Conservation (phyloP, 2,888 invertebrate species). For the Tribolium freemani region DNA sequence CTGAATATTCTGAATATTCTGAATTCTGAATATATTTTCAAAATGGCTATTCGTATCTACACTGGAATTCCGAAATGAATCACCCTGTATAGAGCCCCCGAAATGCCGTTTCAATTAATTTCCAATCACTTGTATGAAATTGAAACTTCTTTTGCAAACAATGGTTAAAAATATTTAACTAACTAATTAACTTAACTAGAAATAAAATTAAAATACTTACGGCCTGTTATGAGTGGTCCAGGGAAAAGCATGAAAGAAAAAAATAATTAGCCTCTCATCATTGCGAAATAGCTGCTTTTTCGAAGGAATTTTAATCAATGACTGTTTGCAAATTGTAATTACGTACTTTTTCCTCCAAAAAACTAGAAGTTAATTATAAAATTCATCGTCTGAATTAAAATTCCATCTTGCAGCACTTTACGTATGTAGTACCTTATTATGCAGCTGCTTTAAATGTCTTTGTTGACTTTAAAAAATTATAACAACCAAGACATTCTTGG, state of each 20-base stretch:
- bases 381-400: background rate
- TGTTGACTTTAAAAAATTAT: background rate
- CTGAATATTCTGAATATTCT: no score
- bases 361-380: background rate
- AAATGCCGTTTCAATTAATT: no score
- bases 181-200: background rate
- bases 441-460: background rate
- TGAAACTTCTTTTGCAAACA: no score
- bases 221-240: conserved; percentile 20
- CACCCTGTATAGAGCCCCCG: no score
- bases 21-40: no score
- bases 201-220: conserved; percentile 38
- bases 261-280: background rate
- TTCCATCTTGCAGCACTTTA: background rate
- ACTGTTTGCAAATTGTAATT: background rate
- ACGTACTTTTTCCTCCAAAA: background rate
- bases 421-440: background rate
- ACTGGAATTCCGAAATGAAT: no score
- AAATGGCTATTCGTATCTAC: no score
- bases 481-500: background rate
- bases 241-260: background rate
- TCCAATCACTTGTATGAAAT: no score
- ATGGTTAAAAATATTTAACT: background rate
- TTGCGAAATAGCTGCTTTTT: background rate
- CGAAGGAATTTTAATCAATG: background rate